phyloP scores from a whole-genome alignment of 2,888 invertebrate species.

The Antheraea yamamai region DNA sequence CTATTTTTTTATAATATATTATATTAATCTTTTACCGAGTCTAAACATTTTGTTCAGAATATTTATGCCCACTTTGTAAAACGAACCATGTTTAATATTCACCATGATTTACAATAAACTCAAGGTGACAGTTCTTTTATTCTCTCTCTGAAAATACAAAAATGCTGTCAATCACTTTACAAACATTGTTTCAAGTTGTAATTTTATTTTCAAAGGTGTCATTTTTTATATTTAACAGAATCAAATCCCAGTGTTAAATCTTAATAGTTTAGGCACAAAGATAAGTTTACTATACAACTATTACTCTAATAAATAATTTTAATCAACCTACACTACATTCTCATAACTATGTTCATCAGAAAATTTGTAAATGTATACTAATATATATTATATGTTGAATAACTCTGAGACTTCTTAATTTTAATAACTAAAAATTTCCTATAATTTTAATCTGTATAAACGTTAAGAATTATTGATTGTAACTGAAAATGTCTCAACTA shows the following conservation, averaged over 20 bases:
- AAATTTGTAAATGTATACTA: not conserved
- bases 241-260: not conserved
- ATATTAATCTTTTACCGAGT: no score
- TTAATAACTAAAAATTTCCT: not conserved
- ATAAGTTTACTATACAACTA: not conserved
- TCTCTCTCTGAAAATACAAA: no score
- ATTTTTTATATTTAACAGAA: not conserved
- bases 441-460: not conserved
- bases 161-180: no score
- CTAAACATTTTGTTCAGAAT: no score
- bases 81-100: no score
- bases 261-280: not conserved
- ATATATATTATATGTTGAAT: not conserved
- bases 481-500: not conserved
- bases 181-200: no score
- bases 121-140: no score
- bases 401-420: not conserved
- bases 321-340: not conserved
- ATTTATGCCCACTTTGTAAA: no score
- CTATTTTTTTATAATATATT: no score
- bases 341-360: not conserved
- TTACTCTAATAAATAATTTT: not conserved
- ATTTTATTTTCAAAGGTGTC: no score
- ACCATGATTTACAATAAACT: no score
- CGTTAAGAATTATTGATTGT: not conserved